Evolutionary conservation across 2,113 vertebrate species (phyloP), one percentile per base, ranked within the genome.

Genomic region (Cariama cristata): DNA sequence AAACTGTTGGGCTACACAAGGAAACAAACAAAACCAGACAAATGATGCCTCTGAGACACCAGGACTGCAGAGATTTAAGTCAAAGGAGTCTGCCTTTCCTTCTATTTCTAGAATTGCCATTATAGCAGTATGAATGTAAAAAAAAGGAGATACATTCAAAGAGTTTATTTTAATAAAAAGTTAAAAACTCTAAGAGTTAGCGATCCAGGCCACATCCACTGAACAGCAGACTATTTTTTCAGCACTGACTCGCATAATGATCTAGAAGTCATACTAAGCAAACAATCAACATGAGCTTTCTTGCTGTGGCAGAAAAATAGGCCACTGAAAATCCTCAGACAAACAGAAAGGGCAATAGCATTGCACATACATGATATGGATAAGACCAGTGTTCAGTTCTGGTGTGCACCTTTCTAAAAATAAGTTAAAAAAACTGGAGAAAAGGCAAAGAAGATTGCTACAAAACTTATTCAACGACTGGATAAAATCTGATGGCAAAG

Each of bases 271-370:
- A 79, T 28, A 67, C 80, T 8, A 93, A 47, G 68, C 83, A 96
- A 97, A 96, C 68, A 96, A 81, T 73, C 85, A 94, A 86, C 90
- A 44, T 11, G 49, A 87, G 81, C 77, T 75, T 82, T 56, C 89
- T 91, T 86, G 76, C 88, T 81, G n/a, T 27, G 44, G 83, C 76
- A 94, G 83, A 59, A 77, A 95, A 91, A 91, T 2, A 93, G 77
- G 84, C 60, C 73, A 60, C 68, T 67, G 73, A 75, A 91, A 97
- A 97, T 72, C 91, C 80, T 40, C 72, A 58, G 69, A 79, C 80
- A 96, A 96, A 91, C 40, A 91, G 59, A 83, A 88, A 86, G 64
- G 72, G 80, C 74, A 94, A 35, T 3, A 96, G 24, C 52, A 69
- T 18, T 2, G 1, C 6, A 8, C 26, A 59, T 18, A 32, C 23